A percentile compares a stretch with the other conserved stretches of the same genome.
Conservation (phyloP, 2,888 invertebrate species). For the Ctenicera cuprea region DNA sequence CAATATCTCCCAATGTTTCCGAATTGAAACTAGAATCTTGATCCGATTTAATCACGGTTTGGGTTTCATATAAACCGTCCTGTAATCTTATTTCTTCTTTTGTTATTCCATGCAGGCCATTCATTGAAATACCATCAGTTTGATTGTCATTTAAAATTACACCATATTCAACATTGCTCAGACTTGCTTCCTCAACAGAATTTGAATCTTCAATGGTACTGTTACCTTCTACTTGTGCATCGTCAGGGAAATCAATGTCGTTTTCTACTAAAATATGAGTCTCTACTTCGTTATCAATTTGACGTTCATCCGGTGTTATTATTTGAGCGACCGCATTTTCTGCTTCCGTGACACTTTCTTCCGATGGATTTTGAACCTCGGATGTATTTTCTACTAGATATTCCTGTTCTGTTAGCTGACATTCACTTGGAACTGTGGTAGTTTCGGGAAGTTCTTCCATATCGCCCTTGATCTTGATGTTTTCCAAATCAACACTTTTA, state of each 20-base stretch:
- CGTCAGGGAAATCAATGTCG: neutral
- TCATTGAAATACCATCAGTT: neutral
- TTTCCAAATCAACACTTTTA: too few relatives aligned
- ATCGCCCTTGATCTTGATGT: too few relatives aligned
- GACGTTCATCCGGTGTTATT: neutral
- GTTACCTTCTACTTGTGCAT: too few relatives aligned
- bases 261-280: neutral
- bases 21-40: neutral
- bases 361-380: too few relatives aligned
- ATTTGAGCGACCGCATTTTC: neutral
- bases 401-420: too few relatives aligned
- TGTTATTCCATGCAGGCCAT: neutral
- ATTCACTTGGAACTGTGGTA: too few relatives aligned
- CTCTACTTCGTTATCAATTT: neutral
- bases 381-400: too few relatives aligned
- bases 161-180: neutral
- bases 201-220: too few relatives aligned
- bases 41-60: neutral
- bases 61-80: neutral
- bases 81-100: neutral
- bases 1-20: neutral
- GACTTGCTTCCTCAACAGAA: neutral
- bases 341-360: too few relatives aligned
- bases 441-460: too few relatives aligned
- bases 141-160: constrained; percentile 6